Evolutionary conservation across 1,140 invertebrate genomes (phyloP).

Genomic region (Drosophila sp.): DNA sequence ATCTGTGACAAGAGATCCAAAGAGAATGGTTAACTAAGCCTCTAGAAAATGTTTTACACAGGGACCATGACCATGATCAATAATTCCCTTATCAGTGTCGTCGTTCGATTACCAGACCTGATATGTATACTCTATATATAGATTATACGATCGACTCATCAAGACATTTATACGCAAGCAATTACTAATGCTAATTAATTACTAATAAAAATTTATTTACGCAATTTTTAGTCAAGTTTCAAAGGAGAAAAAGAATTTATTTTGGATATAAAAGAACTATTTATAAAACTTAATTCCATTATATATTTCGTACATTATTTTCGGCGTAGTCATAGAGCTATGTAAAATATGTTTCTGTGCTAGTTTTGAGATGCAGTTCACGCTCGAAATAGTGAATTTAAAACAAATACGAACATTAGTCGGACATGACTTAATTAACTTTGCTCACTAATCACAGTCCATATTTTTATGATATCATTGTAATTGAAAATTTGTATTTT

Average conservation of each 20-base stretch:
- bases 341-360: not conserved
- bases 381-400: not conserved
- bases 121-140: not conserved
- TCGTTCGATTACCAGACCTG: conserved; percentile 3
- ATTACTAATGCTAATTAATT: not conserved
- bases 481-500: no score
- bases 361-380: not conserved
- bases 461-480: no score
- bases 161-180: not conserved
- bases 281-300: not conserved
- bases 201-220: not conserved
- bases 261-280: not conserved
- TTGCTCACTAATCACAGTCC: not conserved
- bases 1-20: conserved; percentile 83
- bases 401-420: not conserved
- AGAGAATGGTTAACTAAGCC: conserved; percentile 5
- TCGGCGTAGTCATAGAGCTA: not conserved
- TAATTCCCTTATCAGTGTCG: conserved; percentile 32
- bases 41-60: conserved; percentile 6
- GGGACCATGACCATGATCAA: conserved; percentile 37
- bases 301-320: conserved; percentile 6
- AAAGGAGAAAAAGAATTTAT: not conserved
- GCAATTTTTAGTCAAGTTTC: conserved; percentile 8
- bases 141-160: not conserved
- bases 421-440: not conserved